These are phyloP conservation scores for Salpingus planirostris DNA, from an alignment of 2,888 invertebrate genomes.

Conservation along the genomic window DNA sequence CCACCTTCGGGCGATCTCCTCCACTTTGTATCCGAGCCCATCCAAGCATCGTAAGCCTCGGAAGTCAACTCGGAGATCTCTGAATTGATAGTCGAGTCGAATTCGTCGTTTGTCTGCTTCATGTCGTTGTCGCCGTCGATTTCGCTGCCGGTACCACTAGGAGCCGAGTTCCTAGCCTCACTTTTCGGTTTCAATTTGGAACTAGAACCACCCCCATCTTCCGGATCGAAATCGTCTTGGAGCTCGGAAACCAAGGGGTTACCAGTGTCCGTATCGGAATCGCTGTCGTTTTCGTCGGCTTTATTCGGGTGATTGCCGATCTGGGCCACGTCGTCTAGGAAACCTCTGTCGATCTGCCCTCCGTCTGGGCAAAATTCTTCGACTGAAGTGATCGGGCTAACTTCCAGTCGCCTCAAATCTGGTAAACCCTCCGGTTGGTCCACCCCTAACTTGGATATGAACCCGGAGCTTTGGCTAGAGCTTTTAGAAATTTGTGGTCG, in stretches of 20 bases:
- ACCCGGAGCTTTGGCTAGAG: slow-evolving; percentile 33
- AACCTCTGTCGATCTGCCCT: slow-evolving; percentile 65
- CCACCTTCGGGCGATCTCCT: slow-evolving; percentile 64
- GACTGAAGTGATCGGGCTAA: slow-evolving; percentile 44
- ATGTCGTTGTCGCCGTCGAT: slow-evolving; percentile 35
- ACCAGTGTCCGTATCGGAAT: slow-evolving; percentile 53
- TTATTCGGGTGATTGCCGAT: slow-evolving; percentile 38
- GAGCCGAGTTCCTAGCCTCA: slow-evolving; percentile 17
- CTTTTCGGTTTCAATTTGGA: slow-evolving; percentile 33
- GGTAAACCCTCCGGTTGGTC: slow-evolving; percentile 35
- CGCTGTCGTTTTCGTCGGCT: slow-evolving; percentile 25
- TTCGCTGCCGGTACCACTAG: slow-evolving; percentile 27
- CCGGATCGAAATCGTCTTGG: slow-evolving; percentile 74
- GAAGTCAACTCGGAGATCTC: slow-evolving; percentile 42
- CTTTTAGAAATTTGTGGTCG: slow-evolving; percentile 29
- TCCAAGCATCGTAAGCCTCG: slow-evolving; percentile 53
- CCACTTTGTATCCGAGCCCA: slow-evolving; percentile 56
- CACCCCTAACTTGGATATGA: slow-evolving; percentile 34
- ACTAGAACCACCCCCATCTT: slow-evolving; percentile 39
- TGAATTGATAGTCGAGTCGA: slow-evolving; percentile 41
- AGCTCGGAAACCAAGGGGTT: slow-evolving; percentile 77
- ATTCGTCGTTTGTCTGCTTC: slow-evolving; percentile 42
- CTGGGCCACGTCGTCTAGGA: slow-evolving; percentile 57
- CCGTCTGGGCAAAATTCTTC: slow-evolving; percentile 70
- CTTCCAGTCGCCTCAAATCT: slow-evolving; percentile 30